phyloP scores from a whole-genome alignment of 2,888 invertebrate genomes.

The Sarcophaga subvicina region DNA sequence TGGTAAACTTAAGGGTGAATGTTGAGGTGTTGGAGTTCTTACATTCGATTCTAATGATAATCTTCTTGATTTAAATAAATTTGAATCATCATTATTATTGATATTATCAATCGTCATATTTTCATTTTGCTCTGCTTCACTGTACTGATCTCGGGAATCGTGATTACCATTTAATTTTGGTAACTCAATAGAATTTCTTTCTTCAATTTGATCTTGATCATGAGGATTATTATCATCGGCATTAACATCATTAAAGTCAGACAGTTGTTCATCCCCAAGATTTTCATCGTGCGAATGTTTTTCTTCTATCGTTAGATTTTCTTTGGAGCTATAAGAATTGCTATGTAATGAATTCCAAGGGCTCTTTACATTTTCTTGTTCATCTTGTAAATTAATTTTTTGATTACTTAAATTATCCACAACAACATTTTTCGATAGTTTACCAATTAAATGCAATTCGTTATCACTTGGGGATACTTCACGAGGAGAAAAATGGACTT shows the following conservation, averaged over 20 bases:
- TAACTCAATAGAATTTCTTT: not conserved
- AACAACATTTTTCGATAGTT: not conserved
- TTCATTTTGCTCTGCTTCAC: not conserved
- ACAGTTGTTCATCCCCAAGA: not conserved
- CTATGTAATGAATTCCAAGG: constrained; percentile 1
- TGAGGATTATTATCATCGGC: not conserved
- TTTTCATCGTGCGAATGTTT: not conserved
- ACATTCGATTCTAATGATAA: constrained; percentile 11
- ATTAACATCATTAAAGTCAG: not conserved
- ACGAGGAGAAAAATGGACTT: not conserved
- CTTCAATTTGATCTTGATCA: not conserved
- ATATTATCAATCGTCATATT: constrained; percentile 15
- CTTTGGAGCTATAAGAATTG: constrained; percentile 2
- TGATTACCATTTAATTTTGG: constrained; percentile 64
- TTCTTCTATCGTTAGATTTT: not conserved
- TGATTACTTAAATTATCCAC: not conserved
- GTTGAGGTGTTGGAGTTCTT: not conserved
- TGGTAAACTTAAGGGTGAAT: constrained; percentile 16
- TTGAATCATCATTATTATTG: constrained; percentile 30
- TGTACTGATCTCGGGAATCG: constrained; percentile 10
- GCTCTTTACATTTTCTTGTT: not conserved
- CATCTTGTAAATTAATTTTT: not conserved
- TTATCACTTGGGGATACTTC: not conserved
- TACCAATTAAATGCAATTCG: not conserved
- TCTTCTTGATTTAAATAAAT: not conserved